Conservation (phyloP, 2,888 invertebrate genomes). For the Tortrix viridana region DNA sequence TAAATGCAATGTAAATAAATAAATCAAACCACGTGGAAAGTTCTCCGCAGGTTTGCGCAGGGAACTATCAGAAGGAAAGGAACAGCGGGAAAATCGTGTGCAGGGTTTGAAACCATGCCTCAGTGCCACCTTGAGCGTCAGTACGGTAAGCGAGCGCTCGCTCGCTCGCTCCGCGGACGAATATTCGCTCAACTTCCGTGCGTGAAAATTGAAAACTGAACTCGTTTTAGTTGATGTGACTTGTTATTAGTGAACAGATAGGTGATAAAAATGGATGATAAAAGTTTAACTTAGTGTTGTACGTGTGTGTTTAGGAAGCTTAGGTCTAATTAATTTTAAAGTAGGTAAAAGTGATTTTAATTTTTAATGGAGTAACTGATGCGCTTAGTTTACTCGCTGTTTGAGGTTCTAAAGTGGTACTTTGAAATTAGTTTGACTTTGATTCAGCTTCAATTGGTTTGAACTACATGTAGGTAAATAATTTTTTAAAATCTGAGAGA, state of each 20-base stretch:
- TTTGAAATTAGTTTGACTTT: slow-evolving; percentile 20
- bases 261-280: slow-evolving; percentile 32
- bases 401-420: slow-evolving; percentile 10
- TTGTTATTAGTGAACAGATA: slow-evolving; percentile 18
- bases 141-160: slow-evolving; percentile 51
- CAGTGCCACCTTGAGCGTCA: slow-evolving; percentile 70
- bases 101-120: slow-evolving; percentile 57
- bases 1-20: slow-evolving; percentile 42
- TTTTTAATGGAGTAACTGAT: slow-evolving; percentile 19
- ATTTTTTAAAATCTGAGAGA: too few relatives aligned
- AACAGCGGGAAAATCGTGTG: slow-evolving; percentile 65
- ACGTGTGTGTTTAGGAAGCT: slow-evolving; percentile 24
- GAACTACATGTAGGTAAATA: too few relatives aligned
- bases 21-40: slow-evolving; percentile 63
- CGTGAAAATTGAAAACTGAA: slow-evolving; percentile 43
- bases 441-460: not conserved
- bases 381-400: not conserved
- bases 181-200: slow-evolving; percentile 56
- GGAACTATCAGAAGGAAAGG: slow-evolving; percentile 62
- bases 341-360: slow-evolving; percentile 26
- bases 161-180: slow-evolving; percentile 38
- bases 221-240: slow-evolving; percentile 12
- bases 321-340: slow-evolving; percentile 23
- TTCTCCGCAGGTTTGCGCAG: slow-evolving; percentile 74
- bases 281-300: slow-evolving; percentile 25